A percentile compares a stretch with the other conserved stretches of the same genome.
Evolutionary conservation across 2,797 vertebrate genomes (phyloP).

Genomic region (Triplophysa bombifrons): DNA sequence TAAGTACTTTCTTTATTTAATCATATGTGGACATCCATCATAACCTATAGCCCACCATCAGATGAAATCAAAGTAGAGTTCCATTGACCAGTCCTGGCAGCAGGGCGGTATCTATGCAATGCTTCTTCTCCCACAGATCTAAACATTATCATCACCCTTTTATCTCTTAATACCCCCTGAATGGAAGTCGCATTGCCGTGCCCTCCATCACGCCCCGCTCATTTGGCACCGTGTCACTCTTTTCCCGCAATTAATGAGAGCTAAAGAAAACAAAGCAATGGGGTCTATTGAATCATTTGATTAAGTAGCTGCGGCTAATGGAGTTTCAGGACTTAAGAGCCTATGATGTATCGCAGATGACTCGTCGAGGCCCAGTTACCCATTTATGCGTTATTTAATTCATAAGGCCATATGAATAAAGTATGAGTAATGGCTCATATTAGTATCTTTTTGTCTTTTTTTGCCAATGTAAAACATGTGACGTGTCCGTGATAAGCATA

Average conservation of each 20-base stretch:
- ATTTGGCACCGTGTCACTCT: constrained; percentile 54
- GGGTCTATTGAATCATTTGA: constrained; percentile 59
- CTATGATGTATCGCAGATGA: constrained; percentile 58
- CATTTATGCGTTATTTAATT: constrained; percentile 51
- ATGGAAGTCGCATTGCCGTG: constrained; percentile 33
- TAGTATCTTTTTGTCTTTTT: neutral
- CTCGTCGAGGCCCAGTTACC: constrained; percentile 53
- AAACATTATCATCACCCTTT: constrained; percentile 50
- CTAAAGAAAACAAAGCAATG: constrained; percentile 52
- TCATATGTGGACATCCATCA: neutral
- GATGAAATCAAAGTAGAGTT: neutral
- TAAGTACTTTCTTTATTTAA: neutral
- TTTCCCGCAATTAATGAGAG: constrained; percentile 52
- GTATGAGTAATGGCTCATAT: neutral
- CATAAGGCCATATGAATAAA: constrained; percentile 6
- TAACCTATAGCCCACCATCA: neutral
- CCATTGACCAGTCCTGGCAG: neutral
- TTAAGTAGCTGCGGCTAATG: constrained; percentile 55
- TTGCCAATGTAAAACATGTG: neutral
- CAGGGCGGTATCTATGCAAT: neutral
- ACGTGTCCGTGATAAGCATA: neutral
- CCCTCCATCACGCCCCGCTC: constrained; percentile 51
- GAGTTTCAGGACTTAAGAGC: constrained; percentile 58
- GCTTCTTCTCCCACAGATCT: constrained; percentile 36
- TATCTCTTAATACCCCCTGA: constrained; percentile 26